Evolutionary conservation across 2,888 invertebrate species (phyloP).

Genomic region (Unio pictorum): DNA sequence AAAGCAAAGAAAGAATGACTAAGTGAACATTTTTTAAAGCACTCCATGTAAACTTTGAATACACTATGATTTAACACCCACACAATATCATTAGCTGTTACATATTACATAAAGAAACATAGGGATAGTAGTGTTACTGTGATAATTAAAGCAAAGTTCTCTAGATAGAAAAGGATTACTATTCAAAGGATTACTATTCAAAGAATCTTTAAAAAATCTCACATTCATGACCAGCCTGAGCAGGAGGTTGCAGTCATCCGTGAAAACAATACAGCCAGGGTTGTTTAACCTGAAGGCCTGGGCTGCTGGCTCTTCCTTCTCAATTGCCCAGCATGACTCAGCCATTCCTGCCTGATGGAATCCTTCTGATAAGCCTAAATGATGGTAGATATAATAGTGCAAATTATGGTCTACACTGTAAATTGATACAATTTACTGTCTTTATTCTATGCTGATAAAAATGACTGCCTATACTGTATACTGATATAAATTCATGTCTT

Average conservation of each 20-base stretch:
- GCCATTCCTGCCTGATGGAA: slow-evolving; percentile 78
- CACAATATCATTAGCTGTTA: no score
- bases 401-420: not conserved
- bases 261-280: slow-evolving; percentile 81
- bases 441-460: no score
- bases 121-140: no score
- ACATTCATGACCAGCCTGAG: slow-evolving; percentile 80
- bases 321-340: slow-evolving; percentile 86
- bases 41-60: no score
- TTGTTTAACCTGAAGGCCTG: slow-evolving; percentile 86
- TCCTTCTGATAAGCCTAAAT: slow-evolving; percentile 79
- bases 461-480: no score
- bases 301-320: slow-evolving; percentile 84
- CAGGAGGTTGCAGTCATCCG: slow-evolving; percentile 86
- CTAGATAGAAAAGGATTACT: not conserved
- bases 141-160: not conserved
- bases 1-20: no score
- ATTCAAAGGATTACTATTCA: no score
- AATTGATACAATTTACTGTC: no score
- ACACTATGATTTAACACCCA: no score
- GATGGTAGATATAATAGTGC: not conserved
- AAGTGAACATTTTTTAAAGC: no score
- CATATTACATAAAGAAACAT: no score
- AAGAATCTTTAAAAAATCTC: slow-evolving; percentile 18
- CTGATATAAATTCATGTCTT: no score